Percentiles rank a stretch among this genome's conserved stretches.
Evolutionary conservation across 2,888 invertebrate genomes (phyloP).

Genomic region (Therioaphis trifolii): DNA sequence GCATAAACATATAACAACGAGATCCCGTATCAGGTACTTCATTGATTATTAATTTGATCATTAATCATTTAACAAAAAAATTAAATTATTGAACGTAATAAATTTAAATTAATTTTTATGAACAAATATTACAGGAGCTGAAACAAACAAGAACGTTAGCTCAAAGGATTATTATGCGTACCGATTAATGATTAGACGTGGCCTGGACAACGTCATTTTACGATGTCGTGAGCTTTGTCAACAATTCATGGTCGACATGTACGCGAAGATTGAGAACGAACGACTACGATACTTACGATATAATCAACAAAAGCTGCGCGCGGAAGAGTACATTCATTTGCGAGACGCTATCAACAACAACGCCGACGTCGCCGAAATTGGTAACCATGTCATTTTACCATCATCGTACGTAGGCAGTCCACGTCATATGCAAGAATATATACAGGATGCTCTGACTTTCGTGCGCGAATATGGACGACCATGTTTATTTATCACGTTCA

Average conservation of each 20-base stretch:
- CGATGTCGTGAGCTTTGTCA: constrained; percentile 67
- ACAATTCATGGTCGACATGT: constrained; percentile 68
- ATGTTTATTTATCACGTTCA: constrained; percentile 66
- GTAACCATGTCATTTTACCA: constrained; percentile 66
- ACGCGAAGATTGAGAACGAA: constrained; percentile 68
- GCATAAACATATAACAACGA: constrained; percentile 7
- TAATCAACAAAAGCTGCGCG: constrained; percentile 67
- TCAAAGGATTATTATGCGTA: constrained; percentile 67
- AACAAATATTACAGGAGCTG: constrained; percentile 3
- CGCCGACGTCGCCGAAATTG: constrained; percentile 65
- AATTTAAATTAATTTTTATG: neutral
- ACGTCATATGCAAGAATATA: constrained; percentile 67
- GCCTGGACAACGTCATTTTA: constrained; percentile 65
- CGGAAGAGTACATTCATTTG: constrained; percentile 67
- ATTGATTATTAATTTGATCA: neutral
- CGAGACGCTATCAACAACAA: constrained; percentile 66
- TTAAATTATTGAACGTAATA: neutral
- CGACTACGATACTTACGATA: constrained; percentile 67
- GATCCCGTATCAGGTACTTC: neutral
- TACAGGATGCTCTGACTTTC: constrained; percentile 67
- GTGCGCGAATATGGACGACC: constrained; percentile 66
- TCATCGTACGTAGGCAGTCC: constrained; percentile 67
- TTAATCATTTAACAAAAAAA: neutral
- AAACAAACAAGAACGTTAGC: constrained; percentile 65
- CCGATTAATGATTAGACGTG: constrained; percentile 65